phyloP scores from a whole-genome alignment of 2,888 invertebrate genomes.

The Brachyptera risi region DNA sequence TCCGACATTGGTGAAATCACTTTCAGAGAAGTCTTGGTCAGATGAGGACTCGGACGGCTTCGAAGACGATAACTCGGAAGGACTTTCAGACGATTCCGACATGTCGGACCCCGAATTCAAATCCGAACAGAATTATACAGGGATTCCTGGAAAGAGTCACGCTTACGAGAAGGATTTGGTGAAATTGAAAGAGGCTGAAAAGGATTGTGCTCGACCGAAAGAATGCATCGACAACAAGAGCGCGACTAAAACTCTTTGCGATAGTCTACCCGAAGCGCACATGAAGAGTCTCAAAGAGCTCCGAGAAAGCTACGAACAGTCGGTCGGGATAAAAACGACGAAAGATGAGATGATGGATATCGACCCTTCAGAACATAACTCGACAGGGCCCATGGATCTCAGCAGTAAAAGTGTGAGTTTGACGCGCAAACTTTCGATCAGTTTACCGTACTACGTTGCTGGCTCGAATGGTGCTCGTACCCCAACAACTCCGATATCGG shows the following conservation, averaged over 20 bases:
- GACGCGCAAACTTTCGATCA: not conserved
- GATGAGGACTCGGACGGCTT: slow-evolving; percentile 7
- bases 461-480: slow-evolving; percentile 28
- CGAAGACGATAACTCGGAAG: slow-evolving; percentile 2
- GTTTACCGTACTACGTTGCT: slow-evolving; percentile 12
- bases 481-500: slow-evolving; percentile 42
- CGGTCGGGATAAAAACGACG: not conserved
- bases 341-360: not conserved
- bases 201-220: not conserved
- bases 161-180: not conserved
- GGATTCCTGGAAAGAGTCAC: not conserved
- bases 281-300: not conserved
- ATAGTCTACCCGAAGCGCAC: not conserved
- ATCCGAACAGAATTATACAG: not conserved
- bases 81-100: not conserved
- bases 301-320: not conserved
- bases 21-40: slow-evolving; percentile 5
- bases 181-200: not conserved
- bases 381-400: slow-evolving; percentile 46
- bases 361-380: slow-evolving; percentile 7
- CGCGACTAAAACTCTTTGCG: not conserved
- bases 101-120: not conserved
- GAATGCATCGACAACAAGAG: not conserved
- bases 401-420: slow-evolving; percentile 41
- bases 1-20: not conserved